phyloP scores from a whole-genome alignment of 2,113 vertebrate species.

The Crotalus helleri region DNA sequence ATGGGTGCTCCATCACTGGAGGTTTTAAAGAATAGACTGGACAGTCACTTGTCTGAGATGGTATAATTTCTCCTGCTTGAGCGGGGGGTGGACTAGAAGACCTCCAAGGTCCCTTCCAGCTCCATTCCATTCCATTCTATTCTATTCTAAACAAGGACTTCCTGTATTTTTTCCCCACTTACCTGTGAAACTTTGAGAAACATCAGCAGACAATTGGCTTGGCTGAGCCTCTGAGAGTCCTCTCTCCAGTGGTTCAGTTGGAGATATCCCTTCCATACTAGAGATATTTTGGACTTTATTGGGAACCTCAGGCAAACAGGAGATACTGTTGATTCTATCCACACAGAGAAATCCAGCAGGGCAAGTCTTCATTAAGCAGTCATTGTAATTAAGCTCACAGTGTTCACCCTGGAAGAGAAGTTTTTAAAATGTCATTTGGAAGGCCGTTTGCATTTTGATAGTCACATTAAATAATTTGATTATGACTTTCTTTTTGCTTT shows the following conservation, averaged over 20 bases:
- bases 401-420: conserved; percentile 70
- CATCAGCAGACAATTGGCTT: not conserved
- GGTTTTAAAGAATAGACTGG: no score
- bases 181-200: conserved; percentile 37
- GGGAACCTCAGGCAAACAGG: conserved; percentile 64
- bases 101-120: no score
- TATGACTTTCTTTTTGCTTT: conserved; percentile 33
- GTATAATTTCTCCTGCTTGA: no score
- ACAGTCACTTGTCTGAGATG: no score
- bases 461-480: conserved; percentile 22
- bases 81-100: no score
- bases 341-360: conserved; percentile 74
- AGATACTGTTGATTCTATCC: conserved; percentile 80
- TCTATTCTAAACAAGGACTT: not conserved
- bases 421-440: conserved; percentile 36
- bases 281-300: conserved; percentile 37
- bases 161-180: not conserved
- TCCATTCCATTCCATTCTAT: no score
- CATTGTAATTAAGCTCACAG: conserved; percentile 82
- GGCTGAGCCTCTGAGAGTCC: conserved; percentile 30
- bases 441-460: conserved; percentile 44
- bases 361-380: conserved; percentile 78
- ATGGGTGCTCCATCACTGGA: no score
- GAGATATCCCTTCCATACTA: conserved; percentile 26
- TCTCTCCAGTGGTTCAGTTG: conserved; percentile 47